Conservation (phyloP, 2,797 vertebrate species). For the Bradypodion pumilum region DNA sequence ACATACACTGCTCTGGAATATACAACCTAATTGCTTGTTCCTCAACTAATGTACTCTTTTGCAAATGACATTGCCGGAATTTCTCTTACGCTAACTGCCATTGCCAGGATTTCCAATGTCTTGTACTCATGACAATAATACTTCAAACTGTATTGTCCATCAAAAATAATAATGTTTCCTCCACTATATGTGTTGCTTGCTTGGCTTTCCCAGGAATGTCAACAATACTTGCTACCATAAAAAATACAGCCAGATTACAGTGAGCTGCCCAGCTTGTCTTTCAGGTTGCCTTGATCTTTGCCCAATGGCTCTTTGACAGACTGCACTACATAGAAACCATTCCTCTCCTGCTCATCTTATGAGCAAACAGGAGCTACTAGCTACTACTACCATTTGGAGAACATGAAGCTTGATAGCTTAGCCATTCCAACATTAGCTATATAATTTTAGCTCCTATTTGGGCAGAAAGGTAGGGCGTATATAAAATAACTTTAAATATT, state of each 20-base stretch:
- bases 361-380: constrained; percentile 53
- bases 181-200: neutral
- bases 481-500: too few relatives aligned
- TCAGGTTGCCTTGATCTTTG: constrained; percentile 27
- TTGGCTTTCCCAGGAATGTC: constrained; percentile 35
- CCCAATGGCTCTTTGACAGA: constrained; percentile 44
- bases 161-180: constrained; percentile 47
- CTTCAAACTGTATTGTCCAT: constrained; percentile 30
- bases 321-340: constrained; percentile 35
- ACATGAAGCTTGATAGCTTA: constrained; percentile 41
- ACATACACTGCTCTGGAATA: constrained; percentile 19
- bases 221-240: constrained; percentile 41
- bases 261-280: constrained; percentile 37
- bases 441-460: neutral
- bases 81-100: constrained; percentile 46
- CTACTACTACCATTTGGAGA: constrained; percentile 41
- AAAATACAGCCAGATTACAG: constrained; percentile 46
- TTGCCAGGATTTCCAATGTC: constrained; percentile 30
- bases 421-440: constrained; percentile 45
- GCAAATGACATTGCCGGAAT: constrained; percentile 15
- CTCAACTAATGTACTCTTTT: constrained; percentile 25
- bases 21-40: constrained; percentile 19
- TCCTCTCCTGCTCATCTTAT: neutral
- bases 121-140: neutral
- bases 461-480: neutral